Base-by-base conservation (phyloP, 2,888 invertebrate genomes). In the Chouioia cunea region DNA sequence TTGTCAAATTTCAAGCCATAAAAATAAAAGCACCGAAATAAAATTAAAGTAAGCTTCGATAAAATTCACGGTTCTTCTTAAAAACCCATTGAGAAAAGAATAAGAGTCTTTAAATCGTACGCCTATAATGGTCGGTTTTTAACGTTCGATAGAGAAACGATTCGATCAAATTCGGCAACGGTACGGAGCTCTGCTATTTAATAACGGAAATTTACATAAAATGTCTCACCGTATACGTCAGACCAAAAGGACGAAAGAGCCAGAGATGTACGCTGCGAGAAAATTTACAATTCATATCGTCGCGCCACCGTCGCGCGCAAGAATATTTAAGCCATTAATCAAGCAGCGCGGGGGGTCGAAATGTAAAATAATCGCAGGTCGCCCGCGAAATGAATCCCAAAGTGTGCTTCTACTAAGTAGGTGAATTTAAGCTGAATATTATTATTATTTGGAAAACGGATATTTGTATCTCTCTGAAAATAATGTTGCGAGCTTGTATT, bases 211-310 rank as follows among this genome's bases (percentile, higher is more conserved):
- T 78, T 78, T 75, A 73, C 75, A 76, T 77, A 56, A 75, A 73
- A 76, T 76, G 74, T 77, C 71, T 70, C 65, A 50, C n/a, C 15
- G 8, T 18, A 10, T 52, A 53, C 62, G 54, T 36, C 56, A 69
- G 46, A 50, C 63, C 50, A 58, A 53, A 44, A n/a, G 18, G 44
- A 36, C 6, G 27, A 22, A 48, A 57, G 36, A 66, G 52, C 36
- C 22, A 50, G 23, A 66, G 58, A 63, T 20, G 10, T 36, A 36
- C 36, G 10, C 36, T 12, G 10, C 36, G n/a, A n/a, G 60, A 63
- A 76, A 81, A 82, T 82, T 81, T 82, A 81, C 82, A 82, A 82
- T 82, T 82, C 81, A 82, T 82, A 82, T 79, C 78, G 77, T 75
- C 75, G 74, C 76, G 36, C 36, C 6, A 6, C 6, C 36, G 10